Conservation (phyloP, 2,888 invertebrate species). For the Ischnus inquisitorius region DNA sequence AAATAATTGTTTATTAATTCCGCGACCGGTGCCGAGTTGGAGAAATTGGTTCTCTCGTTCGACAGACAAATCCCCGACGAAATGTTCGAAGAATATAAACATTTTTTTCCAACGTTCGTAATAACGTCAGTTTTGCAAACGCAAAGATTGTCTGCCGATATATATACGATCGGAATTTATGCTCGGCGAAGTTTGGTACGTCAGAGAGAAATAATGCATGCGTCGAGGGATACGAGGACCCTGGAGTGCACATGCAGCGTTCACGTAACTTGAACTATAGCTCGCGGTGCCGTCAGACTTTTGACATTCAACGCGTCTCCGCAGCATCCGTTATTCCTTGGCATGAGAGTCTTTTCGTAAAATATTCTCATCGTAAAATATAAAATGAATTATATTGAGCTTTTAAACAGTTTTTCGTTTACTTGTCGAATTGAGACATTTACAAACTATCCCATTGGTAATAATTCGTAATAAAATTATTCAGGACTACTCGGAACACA, state of each 20-base stretch:
- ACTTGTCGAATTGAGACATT: neutral
- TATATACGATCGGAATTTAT: neutral
- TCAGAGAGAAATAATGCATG: slow-evolving; percentile 44
- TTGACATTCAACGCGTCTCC: slow-evolving; percentile 8
- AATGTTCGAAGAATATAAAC: neutral
- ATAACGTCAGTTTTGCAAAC: neutral
- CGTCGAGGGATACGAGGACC: slow-evolving; percentile 21
- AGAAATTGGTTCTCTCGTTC: neutral
- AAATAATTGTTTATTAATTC: neutral
- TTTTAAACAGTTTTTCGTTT: neutral
- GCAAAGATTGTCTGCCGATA: neutral
- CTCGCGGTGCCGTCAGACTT: slow-evolving; percentile 6
- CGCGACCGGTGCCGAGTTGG: neutral
- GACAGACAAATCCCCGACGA: neutral
- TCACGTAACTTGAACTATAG: slow-evolving; percentile 16
- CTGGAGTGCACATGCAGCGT: slow-evolving; percentile 1
- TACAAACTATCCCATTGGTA: too few species aligned
- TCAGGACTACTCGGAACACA: too few species aligned
- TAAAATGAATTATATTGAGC: neutral
- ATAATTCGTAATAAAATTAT: too few species aligned
- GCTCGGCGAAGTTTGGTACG: slow-evolving; percentile 15
- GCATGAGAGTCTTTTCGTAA: neutral
- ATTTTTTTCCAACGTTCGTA: neutral
- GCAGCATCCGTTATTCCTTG: neutral
- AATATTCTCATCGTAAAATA: neutral